Base-by-base conservation (phyloP, 2,888 invertebrate genomes). In the Drosophila planitibia region DNA sequence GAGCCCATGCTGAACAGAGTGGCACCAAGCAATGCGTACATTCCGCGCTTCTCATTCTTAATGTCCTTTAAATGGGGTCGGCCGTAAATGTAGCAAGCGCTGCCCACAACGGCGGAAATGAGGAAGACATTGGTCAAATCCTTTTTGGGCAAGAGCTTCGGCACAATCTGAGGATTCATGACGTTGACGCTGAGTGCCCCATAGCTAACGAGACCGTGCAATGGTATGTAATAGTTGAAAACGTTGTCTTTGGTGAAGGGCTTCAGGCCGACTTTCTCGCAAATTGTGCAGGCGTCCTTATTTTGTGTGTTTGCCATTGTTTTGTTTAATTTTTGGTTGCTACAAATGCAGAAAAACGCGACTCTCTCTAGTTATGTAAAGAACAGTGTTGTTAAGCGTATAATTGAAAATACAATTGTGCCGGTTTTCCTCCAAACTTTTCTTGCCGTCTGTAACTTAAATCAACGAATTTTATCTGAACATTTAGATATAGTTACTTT, bases 1-100 rank as follows among this genome's bases (percentile, higher is more conserved):
- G 98, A 98, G 19, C 98, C 98, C 91, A 98, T 95, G 79, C 97
- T 97, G 94, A 98, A 97, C 30, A 98, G 94, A 14, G 97, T 94
- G 53, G 97, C 96, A 61, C 97, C 97, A 70, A 96, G 90, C 76
- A 95, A 33, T 16, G 94, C 97, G 94, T 96, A 97, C 37, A 95
- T 94, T 80, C 96, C 94, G 69, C 95, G 95, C 77, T 95, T 95
- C 69, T 95, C 94, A 35, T 94, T 95, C 14, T 95, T 93, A 12
- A 96, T 95, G n/a, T 94, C 94, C 68, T 95, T 94, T 93, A 98
- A 94, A 92, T 98, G 97, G 52, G 96, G 96, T 76, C 97, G 95
- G 59, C 96, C 96, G 93, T 97, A 97, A 30, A 98, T 94, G 94
- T 97, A 98, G 58, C 97, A 94, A 4, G 97, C 97, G 30, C 97